phyloP scores from a whole-genome alignment of 2,888 invertebrate species.

The Tipula vernalis region DNA sequence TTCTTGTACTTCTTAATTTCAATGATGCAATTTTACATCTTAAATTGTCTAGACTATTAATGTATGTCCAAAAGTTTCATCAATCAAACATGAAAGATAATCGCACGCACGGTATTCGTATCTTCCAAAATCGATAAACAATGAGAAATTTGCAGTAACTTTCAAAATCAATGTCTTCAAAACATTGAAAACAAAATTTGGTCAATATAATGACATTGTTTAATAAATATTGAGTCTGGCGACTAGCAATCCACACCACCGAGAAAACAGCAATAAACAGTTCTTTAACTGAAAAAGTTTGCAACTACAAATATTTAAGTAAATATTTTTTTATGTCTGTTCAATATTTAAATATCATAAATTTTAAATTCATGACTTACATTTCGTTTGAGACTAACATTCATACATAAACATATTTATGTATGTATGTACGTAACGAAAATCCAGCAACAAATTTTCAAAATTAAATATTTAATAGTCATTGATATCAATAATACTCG shows the following conservation, averaged over 20 bases:
- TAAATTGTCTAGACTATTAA: too few species aligned
- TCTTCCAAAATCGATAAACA: too few species aligned
- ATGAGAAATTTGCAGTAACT: too few species aligned
- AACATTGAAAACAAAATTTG: too few species aligned
- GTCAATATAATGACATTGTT: not conserved
- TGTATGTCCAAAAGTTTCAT: too few species aligned
- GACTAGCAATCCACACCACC: not conserved
- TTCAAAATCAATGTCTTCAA: not conserved
- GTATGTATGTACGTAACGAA: not conserved
- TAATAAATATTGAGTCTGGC: not conserved
- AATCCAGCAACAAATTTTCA: not conserved
- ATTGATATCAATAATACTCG: not conserved
- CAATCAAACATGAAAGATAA: too few species aligned
- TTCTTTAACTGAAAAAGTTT: not conserved
- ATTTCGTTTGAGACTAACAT: not conserved
- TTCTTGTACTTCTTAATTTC: too few species aligned
- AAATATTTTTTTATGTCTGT: not conserved
- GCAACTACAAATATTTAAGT: not conserved
- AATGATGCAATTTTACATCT: too few species aligned
- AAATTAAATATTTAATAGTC: not conserved
- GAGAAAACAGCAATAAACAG: not conserved
- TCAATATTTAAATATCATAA: not conserved
- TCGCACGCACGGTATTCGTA: too few species aligned
- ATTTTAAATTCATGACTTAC: not conserved
- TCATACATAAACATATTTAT: not conserved